Evolutionary conservation across 2,113 vertebrate genomes (phyloP).

Genomic region (Cyprinodon variegatus): DNA sequence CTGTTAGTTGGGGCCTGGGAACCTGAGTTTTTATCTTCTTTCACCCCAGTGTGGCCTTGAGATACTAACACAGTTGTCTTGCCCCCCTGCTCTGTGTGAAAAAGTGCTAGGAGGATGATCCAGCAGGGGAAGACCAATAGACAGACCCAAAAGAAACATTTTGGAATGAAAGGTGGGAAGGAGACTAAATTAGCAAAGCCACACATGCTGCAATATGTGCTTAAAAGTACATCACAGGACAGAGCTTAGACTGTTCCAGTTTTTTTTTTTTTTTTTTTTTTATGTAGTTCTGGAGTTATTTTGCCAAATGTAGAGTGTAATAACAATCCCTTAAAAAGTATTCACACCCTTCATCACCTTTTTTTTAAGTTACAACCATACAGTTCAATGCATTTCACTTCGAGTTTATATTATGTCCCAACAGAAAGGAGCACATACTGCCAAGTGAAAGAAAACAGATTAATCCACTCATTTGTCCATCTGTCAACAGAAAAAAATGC

Average conservation of each 20-base stretch:
- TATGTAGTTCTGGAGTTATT: not conserved
- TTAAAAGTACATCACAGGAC: not conserved
- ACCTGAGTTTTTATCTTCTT: constrained; percentile 78
- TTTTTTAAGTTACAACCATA: not conserved
- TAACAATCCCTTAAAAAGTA: not conserved
- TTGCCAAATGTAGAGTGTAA: not conserved
- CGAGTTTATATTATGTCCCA: not conserved
- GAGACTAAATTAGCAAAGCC: not conserved
- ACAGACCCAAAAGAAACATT: constrained; percentile 8
- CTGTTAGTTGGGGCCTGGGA: constrained; percentile 74
- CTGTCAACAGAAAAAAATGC: no score
- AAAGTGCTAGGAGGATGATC: constrained; percentile 45
- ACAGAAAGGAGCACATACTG: not conserved
- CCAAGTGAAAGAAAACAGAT: no score
- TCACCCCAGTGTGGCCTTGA: constrained; percentile 75
- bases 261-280: not conserved
- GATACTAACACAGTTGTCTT: constrained; percentile 79
- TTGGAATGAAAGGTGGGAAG: constrained; percentile 4
- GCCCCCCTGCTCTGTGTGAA: constrained; percentile 68
- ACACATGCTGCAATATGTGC: not conserved
- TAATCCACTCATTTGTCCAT: no score
- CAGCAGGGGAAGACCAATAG: constrained; percentile 14
- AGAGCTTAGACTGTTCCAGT: not conserved
- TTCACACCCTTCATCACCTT: not conserved
- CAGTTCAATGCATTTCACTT: not conserved